Conservation (phyloP, 2,113 vertebrate genomes). For the Clarias batrachus region DNA sequence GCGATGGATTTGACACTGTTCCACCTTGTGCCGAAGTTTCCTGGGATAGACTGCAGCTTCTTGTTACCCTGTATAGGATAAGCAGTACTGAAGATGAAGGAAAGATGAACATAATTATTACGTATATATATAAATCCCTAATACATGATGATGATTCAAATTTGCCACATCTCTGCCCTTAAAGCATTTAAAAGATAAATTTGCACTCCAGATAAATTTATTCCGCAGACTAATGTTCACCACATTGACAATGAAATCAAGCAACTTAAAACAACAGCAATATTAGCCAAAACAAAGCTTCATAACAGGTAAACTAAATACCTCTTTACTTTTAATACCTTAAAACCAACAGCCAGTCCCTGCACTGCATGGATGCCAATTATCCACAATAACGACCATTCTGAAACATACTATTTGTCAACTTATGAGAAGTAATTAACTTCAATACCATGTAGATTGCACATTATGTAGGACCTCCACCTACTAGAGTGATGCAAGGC, state of each 20-base stretch:
- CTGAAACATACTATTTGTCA: not conserved
- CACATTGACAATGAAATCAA: not conserved
- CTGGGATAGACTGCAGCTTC: no score
- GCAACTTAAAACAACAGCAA: not conserved
- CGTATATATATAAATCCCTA: not conserved
- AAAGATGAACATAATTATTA: no score
- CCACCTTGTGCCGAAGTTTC: no score
- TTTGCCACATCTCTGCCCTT: not conserved
- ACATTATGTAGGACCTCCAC: not conserved
- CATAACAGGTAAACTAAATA: not conserved
- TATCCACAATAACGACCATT: not conserved
- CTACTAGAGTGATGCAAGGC: not conserved
- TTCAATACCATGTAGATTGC: not conserved
- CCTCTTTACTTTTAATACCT: no score
- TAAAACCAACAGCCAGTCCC: not conserved
- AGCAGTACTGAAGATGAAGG: no score
- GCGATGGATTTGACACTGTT: no score
- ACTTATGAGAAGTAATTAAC: not conserved
- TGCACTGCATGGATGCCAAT: not conserved
- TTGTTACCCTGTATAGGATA: no score
- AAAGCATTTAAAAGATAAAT: not conserved
- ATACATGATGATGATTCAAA: not conserved
- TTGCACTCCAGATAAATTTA: not conserved
- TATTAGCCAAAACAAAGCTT: not conserved
- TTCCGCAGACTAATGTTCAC: not conserved